phyloP scores from a whole-genome alignment of 2,797 vertebrate genomes.

The Lindbergichthys nudifrons region DNA sequence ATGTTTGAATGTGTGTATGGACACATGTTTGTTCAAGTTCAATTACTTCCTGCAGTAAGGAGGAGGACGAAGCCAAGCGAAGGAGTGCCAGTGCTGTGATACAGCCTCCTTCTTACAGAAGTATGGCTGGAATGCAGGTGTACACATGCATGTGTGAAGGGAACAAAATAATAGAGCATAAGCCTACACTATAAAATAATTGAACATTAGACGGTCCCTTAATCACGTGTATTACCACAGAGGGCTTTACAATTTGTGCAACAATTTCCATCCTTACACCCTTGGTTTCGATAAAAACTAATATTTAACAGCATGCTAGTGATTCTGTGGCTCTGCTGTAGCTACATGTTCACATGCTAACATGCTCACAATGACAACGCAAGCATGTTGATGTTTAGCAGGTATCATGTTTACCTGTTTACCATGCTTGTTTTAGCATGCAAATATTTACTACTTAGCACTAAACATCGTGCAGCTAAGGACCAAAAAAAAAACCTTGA shows the following conservation, averaged over 20 bases:
- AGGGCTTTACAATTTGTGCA: background rate
- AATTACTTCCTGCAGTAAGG: slow-evolving; percentile 65
- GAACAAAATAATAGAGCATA: slow-evolving; percentile 26
- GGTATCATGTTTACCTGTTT: background rate
- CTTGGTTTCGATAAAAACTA: background rate
- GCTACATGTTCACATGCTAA: slow-evolving; percentile 2
- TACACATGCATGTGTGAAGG: slow-evolving; percentile 32
- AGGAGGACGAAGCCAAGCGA: slow-evolving; percentile 44
- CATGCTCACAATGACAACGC: background rate
- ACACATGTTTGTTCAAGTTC: slow-evolving; percentile 57
- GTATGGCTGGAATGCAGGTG: slow-evolving; percentile 79
- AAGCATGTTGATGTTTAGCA: background rate
- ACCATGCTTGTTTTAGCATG: background rate
- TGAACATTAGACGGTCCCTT: background rate
- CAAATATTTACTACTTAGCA: background rate
- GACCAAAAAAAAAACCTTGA: background rate
- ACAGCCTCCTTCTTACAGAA: slow-evolving; percentile 67
- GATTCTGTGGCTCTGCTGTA: background rate
- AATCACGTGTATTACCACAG: background rate
- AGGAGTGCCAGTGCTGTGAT: slow-evolving; percentile 59
- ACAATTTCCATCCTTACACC: background rate
- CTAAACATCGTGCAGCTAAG: background rate
- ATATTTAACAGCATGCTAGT: background rate
- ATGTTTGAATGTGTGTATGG: background rate
- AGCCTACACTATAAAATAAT: background rate